Conservation (phyloP, 37 sponge, comb jelly and placozoan species). For the Cliona cf. orientalis region DNA sequence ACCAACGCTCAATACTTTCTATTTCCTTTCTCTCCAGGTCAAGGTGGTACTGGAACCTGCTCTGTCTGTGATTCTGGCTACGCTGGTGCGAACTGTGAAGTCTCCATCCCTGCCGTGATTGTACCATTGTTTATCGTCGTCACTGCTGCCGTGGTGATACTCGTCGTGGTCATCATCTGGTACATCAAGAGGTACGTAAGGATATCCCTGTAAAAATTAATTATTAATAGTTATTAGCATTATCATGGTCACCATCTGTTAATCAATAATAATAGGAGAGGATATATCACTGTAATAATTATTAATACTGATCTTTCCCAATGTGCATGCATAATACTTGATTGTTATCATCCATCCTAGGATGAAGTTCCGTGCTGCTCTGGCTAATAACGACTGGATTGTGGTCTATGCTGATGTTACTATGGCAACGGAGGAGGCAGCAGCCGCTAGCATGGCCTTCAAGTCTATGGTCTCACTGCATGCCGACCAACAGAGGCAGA, state of each 20-base stretch:
- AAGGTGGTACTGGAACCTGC: conserved; percentile 51
- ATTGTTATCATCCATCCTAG: too few species aligned
- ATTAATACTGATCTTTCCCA: too few species aligned
- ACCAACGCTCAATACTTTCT: neutral
- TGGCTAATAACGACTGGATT: conserved; percentile 74
- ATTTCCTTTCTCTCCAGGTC: conserved; percentile 17
- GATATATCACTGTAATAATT: too few species aligned
- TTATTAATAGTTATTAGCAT: too few species aligned
- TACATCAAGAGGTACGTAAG: conserved; percentile 46
- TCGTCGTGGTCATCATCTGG: conserved; percentile 38
- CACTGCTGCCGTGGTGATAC: neutral
- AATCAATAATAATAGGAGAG: too few species aligned
- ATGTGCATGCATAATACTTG: too few species aligned
- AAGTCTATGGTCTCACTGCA: conserved; percentile 58
- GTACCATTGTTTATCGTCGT: conserved; percentile 33
- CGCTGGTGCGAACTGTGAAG: conserved; percentile 52
- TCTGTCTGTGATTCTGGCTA: conserved; percentile 28
- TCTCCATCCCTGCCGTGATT: conserved; percentile 40
- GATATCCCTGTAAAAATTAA: neutral
- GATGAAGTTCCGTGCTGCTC: conserved; percentile 65
- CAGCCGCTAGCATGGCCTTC: conserved; percentile 42
- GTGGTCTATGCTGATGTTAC: conserved; percentile 60
- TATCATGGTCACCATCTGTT: too few species aligned
- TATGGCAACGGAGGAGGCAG: conserved; percentile 24
- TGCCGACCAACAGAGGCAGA: conserved; percentile 50